A percentile compares a stretch with the other conserved stretches of the same genome.
Conservation (phyloP, 2,888 invertebrate genomes). For the Cosmorhoe ocellata region DNA sequence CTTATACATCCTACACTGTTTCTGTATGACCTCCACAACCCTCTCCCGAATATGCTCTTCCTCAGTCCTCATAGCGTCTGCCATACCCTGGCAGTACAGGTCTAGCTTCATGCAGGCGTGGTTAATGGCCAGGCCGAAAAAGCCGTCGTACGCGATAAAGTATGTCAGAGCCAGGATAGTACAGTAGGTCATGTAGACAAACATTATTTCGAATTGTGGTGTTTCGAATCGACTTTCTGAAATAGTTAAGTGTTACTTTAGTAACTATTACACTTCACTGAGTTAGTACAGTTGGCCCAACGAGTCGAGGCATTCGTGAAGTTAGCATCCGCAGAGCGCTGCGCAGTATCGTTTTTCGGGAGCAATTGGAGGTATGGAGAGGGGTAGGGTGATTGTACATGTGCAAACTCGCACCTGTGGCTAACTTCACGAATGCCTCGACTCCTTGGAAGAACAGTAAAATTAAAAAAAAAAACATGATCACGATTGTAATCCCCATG, state of each 20-base stretch:
- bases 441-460: no score
- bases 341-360: no score
- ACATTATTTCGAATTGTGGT: slow-evolving; percentile 55
- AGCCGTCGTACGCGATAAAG: slow-evolving; percentile 58
- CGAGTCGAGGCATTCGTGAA: no score
- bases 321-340: no score
- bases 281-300: no score
- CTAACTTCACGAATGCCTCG: no score
- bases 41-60: slow-evolving; percentile 18
- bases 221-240: slow-evolving; percentile 39
- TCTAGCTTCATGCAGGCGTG: slow-evolving; percentile 64
- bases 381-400: no score
- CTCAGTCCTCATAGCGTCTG: slow-evolving; percentile 44
- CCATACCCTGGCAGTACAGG: slow-evolving; percentile 48
- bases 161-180: slow-evolving; percentile 43
- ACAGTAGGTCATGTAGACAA: slow-evolving; percentile 44
- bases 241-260: not conserved
- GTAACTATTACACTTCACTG: no score
- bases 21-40: slow-evolving; percentile 47
- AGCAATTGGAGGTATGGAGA: no score
- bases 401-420: no score
- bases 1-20: slow-evolving; percentile 53
- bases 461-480: no score
- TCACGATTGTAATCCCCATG: no score
- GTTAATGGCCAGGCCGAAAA: slow-evolving; percentile 54